Evolutionary conservation across 2,888 invertebrate species (phyloP).

Genomic region (Dendrolimus pini): DNA sequence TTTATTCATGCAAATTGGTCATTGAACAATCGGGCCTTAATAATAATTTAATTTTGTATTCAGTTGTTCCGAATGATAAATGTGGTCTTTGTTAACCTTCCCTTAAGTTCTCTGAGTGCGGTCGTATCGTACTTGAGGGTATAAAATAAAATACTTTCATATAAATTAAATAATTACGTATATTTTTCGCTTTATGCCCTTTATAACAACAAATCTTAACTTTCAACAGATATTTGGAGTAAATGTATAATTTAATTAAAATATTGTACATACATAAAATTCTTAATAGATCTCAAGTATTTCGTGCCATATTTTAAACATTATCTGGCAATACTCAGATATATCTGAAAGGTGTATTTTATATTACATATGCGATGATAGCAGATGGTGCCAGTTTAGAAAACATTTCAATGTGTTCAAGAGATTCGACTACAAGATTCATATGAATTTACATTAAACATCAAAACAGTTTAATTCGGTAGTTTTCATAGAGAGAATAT

Average conservation of each 20-base stretch:
- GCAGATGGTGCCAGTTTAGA: background rate
- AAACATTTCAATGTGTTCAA: background rate
- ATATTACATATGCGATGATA: background rate
- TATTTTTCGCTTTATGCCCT: slow-evolving; percentile 65
- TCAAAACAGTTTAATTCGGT: no score
- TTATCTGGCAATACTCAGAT: background rate
- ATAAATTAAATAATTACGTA: slow-evolving; percentile 75
- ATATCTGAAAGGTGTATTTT: background rate
- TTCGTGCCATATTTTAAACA: background rate
- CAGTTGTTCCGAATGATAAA: no score
- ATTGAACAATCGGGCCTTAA: no score
- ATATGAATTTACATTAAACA: background rate
- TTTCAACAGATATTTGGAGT: slow-evolving; percentile 52
- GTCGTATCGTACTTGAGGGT: no score
- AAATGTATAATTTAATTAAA: slow-evolving; percentile 44
- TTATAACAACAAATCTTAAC: slow-evolving; percentile 60
- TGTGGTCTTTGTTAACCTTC: no score
- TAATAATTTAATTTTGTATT: no score
- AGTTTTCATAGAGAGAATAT: no score
- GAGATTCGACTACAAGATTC: background rate
- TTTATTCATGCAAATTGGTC: no score
- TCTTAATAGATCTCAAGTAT: slow-evolving; percentile 4
- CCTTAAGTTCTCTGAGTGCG: no score
- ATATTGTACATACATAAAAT: slow-evolving; percentile 31
- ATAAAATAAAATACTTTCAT: slow-evolving; percentile 31